Conservation (phyloP, 2,113 vertebrate species). For the Brachyhypopomus gauderio region DNA sequence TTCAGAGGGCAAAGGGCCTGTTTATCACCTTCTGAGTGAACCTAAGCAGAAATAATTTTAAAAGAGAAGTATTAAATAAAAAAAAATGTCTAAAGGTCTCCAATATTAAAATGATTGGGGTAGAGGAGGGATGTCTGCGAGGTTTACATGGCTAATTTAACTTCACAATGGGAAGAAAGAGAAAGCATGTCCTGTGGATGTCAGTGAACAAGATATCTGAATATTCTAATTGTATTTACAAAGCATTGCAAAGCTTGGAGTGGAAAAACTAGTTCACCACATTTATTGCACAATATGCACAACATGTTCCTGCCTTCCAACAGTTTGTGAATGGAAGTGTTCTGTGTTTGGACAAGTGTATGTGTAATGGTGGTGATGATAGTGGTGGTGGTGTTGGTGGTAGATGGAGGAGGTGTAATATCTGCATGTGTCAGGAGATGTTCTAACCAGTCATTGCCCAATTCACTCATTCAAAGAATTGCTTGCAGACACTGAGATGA, state of each 20-base stretch:
- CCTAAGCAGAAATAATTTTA: neutral
- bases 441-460: slow-evolving; percentile 46
- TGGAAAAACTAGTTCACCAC: neutral
- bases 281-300: neutral
- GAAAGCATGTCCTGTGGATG: neutral
- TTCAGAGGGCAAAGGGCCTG: slow-evolving; percentile 32
- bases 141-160: neutral
- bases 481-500: slow-evolving; percentile 46
- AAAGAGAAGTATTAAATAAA: neutral
- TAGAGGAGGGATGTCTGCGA: neutral
- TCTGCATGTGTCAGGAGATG: slow-evolving; percentile 42
- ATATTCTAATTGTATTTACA: no score
- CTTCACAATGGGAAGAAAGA: neutral
- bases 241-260: neutral
- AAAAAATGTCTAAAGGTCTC: neutral
- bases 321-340: neutral
- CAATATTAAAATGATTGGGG: neutral
- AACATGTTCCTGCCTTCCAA: neutral
- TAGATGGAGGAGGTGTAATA: slow-evolving; percentile 13
- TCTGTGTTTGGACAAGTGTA: slow-evolving; percentile 20
- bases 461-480: slow-evolving; percentile 50
- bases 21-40: slow-evolving; percentile 19
- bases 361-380: slow-evolving; percentile 13
- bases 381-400: neutral
- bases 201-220: neutral